Evolutionary conservation across 2,113 vertebrate genomes (phyloP).

Genomic region (Regulus satrapa): DNA sequence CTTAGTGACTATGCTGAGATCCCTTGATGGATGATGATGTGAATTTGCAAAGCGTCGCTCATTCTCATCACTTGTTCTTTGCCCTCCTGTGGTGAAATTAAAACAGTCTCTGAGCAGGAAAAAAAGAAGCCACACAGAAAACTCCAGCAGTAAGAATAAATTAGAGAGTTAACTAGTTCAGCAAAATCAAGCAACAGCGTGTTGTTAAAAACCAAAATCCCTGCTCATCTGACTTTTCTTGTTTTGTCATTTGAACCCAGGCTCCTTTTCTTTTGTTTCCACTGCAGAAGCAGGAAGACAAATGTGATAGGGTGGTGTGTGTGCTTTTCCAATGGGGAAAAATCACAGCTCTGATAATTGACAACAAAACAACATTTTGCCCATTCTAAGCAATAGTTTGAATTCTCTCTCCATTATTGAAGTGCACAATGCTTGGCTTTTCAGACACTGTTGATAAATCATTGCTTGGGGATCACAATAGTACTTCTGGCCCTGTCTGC

Average conservation of each 20-base stretch:
- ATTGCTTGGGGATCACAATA: not conserved
- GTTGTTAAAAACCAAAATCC: not conserved
- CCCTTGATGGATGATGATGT: constrained; percentile 50
- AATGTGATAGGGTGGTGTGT: not conserved
- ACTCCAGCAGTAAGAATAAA: constrained; percentile 39
- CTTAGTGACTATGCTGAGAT: constrained; percentile 17
- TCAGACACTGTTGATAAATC: not conserved
- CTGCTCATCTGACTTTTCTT: not conserved
- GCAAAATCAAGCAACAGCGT: not conserved
- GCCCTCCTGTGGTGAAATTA: constrained; percentile 53
- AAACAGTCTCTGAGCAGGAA: not conserved
- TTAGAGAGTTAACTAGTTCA: constrained; percentile 10
- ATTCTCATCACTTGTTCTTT: constrained; percentile 59
- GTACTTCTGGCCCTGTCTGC: not conserved
- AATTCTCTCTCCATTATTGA: not conserved
- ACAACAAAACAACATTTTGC: not conserved
- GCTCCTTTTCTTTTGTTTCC: not conserved
- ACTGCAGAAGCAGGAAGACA: not conserved
- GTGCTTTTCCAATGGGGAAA: not conserved
- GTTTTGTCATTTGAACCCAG: not conserved
- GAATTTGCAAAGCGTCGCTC: constrained; percentile 20
- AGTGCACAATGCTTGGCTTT: not conserved
- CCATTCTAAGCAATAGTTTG: not conserved
- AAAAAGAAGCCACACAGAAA: not conserved
- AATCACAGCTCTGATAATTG: not conserved